A percentile compares a stretch with the other conserved stretches of the same genome.
These are phyloP conservation scores for Leptopilina clavipes DNA, from an alignment of 1,140 invertebrate genomes.

Conservation along the genomic window DNA sequence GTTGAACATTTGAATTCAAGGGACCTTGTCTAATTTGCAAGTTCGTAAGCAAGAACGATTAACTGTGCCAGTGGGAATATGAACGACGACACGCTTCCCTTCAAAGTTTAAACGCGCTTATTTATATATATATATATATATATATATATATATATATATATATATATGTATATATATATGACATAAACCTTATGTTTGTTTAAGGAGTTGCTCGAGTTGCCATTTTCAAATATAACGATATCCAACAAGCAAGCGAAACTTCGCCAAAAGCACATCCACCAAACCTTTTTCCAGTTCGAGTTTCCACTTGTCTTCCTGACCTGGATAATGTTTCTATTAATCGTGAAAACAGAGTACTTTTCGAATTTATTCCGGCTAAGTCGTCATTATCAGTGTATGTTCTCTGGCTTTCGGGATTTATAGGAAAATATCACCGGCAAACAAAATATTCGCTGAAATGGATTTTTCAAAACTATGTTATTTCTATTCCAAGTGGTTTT, in stretches of 20 bases:
- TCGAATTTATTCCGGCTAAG: neutral
- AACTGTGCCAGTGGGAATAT: conserved; percentile 52
- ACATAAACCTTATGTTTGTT: conserved; percentile 62
- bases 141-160: no score
- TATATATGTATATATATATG: conserved; percentile 33
- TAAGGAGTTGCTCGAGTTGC: conserved; percentile 57
- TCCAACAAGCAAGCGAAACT: conserved; percentile 7
- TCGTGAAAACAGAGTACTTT: neutral
- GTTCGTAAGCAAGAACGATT: conserved; percentile 47
- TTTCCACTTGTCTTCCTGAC: neutral
- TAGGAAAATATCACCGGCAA: no score
- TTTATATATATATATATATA: no score
- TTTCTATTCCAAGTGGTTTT: no score
- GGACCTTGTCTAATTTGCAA: conserved; percentile 57
- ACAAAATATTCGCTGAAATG: no score
- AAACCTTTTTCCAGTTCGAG: neutral
- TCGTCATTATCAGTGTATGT: no score
- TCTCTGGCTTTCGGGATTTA: no score
- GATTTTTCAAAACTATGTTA: no score
- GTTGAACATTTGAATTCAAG: conserved; percentile 3
- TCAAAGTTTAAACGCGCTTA: conserved; percentile 61
- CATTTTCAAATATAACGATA: conserved; percentile 38
- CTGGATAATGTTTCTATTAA: conserved; percentile 24
- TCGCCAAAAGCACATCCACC: neutral
- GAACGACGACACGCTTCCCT: conserved; percentile 46